These are phyloP conservation scores for Cygnus atratus DNA, from an alignment of 2,113 vertebrate genomes.

Conservation along the genomic window DNA sequence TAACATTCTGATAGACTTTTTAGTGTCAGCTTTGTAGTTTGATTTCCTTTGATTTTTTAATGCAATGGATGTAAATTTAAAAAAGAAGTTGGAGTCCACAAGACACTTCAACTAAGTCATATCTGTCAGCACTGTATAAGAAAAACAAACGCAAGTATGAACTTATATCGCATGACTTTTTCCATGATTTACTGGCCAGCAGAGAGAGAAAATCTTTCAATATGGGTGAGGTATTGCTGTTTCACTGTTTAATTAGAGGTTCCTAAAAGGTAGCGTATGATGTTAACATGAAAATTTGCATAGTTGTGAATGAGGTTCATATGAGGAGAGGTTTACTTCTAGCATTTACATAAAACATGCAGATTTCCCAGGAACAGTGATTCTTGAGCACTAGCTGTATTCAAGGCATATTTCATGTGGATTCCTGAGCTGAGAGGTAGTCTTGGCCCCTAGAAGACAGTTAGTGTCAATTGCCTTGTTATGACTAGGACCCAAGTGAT, in stretches of 20 bases:
- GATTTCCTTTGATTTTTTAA: not conserved
- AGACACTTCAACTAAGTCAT: not conserved
- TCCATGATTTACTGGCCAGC: not conserved
- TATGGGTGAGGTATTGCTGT: not conserved
- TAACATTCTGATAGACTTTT: not conserved
- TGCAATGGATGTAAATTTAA: not conserved
- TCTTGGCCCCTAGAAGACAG: not conserved
- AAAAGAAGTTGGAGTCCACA: not conserved
- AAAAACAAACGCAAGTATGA: not conserved
- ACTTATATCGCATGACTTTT: not conserved
- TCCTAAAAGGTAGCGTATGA: not conserved
- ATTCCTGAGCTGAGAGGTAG: not conserved
- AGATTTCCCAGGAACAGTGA: not conserved
- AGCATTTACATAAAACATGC: not conserved
- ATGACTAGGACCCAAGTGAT: not conserved
- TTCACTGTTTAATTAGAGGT: not conserved
- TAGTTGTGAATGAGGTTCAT: not conserved
- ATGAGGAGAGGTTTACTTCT: not conserved
- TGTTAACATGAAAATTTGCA: accelerated
- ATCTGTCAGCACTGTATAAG: not conserved
- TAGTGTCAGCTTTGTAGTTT: not conserved
- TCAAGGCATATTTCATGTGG: not conserved
- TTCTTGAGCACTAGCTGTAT: not conserved
- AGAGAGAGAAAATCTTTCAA: not conserved
- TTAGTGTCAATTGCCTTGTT: constrained; percentile 6